Percentiles rank a stretch among this genome's conserved stretches.
phyloP scores from a whole-genome alignment of 2,113 vertebrate species.

The Anolis sagrei region DNA sequence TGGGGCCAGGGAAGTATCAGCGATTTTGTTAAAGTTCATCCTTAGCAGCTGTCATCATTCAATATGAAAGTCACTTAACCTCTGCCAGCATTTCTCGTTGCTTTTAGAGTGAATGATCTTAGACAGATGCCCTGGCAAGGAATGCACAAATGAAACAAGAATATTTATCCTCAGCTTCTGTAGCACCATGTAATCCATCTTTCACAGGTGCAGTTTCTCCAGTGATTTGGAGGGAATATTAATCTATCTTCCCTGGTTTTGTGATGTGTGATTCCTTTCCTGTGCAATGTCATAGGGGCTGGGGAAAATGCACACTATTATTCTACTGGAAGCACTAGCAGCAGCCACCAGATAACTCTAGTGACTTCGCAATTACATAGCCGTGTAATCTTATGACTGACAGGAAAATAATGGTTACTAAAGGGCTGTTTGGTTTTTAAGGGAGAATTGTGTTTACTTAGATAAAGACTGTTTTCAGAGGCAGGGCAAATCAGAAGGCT shows the following conservation, averaged over 20 bases:
- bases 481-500: slow-evolving; percentile 40
- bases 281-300: not conserved
- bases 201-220: slow-evolving; percentile 6
- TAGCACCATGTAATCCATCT: slow-evolving; percentile 23
- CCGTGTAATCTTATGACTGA: slow-evolving; percentile 43
- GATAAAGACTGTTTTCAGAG: slow-evolving; percentile 54
- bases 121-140: slow-evolving; percentile 46
- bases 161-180: slow-evolving; percentile 43
- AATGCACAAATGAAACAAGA: slow-evolving; percentile 51
- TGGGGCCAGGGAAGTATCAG: slow-evolving; percentile 32
- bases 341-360: slow-evolving; percentile 28
- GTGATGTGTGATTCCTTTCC: slow-evolving; percentile 8
- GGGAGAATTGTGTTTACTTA: slow-evolving; percentile 53
- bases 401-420: slow-evolving; percentile 48
- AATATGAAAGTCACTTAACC: slow-evolving; percentile 50
- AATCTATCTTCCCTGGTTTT: slow-evolving; percentile 1
- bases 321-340: slow-evolving; percentile 24
- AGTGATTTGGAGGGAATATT: slow-evolving; percentile 3
- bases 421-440: slow-evolving; percentile 39
- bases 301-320: slow-evolving; percentile 25
- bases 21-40: slow-evolving; percentile 43
- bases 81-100: slow-evolving; percentile 43
- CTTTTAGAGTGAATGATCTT: slow-evolving; percentile 53
- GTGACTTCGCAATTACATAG: slow-evolving; percentile 7
- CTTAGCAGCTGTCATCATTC: slow-evolving; percentile 37